Percentiles rank a stretch among this genome's conserved stretches.
phyloP scores from a whole-genome alignment of 1,140 invertebrate genomes.

The Anadara kagoshimensis region DNA sequence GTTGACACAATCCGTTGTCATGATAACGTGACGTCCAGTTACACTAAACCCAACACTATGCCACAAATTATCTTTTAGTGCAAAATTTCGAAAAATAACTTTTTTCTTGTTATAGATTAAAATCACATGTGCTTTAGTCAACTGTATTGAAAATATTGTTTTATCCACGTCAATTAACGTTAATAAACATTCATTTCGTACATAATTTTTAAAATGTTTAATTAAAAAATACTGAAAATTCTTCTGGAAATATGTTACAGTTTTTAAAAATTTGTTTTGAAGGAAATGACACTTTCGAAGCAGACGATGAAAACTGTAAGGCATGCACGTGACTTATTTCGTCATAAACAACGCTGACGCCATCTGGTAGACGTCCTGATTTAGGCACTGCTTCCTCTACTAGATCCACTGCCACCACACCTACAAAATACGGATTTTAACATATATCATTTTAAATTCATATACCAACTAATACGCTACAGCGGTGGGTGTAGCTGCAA shows the following conservation, averaged over 20 bases:
- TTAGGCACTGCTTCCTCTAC: slow-evolving; percentile 57
- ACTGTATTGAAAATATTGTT: slow-evolving; percentile 50
- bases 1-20: slow-evolving; percentile 62
- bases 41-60: slow-evolving; percentile 67
- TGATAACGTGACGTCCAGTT: slow-evolving; percentile 47
- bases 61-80: slow-evolving; percentile 58
- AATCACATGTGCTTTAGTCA: slow-evolving; percentile 52
- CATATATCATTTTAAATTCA: too few relatives aligned
- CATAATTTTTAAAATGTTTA: slow-evolving; percentile 39
- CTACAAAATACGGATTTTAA: slow-evolving; percentile 46
- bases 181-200: slow-evolving; percentile 58
- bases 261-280: slow-evolving; percentile 49
- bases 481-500: too few relatives aligned
- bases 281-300: slow-evolving; percentile 47
- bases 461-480: too few relatives aligned
- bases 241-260: slow-evolving; percentile 64
- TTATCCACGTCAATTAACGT: slow-evolving; percentile 39
- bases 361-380: slow-evolving; percentile 51
- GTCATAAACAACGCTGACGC: slow-evolving; percentile 63
- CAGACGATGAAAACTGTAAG: slow-evolving; percentile 50
- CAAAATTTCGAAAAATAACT: slow-evolving; percentile 53
- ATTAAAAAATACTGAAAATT: slow-evolving; percentile 68
- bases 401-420: slow-evolving; percentile 51
- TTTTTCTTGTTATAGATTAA: slow-evolving; percentile 61
- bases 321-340: slow-evolving; percentile 60